Evolutionary conservation across 2,888 invertebrate genomes (phyloP).

Genomic region (Hecatera dysodea): DNA sequence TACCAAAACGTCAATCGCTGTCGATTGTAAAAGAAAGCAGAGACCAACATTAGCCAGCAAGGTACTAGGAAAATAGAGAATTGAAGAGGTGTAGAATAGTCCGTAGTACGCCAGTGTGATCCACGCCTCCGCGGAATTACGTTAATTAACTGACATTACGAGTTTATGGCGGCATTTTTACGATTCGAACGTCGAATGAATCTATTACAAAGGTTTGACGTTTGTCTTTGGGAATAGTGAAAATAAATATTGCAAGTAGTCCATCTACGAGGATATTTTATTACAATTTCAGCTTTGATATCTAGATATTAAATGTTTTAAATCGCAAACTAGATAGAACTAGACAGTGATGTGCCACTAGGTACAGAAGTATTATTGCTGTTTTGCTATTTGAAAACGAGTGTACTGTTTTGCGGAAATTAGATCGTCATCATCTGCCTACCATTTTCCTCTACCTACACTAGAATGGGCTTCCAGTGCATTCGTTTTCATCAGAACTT

Average conservation of each 20-base stretch:
- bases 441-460: not conserved
- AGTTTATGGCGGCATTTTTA: constrained; percentile 60
- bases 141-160: constrained; percentile 58
- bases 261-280: not conserved
- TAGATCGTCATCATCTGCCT: too few relatives aligned
- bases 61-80: constrained; percentile 82
- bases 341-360: too few relatives aligned
- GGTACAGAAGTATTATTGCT: not conserved
- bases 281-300: not conserved
- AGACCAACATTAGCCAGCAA: constrained; percentile 82
- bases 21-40: constrained; percentile 73
- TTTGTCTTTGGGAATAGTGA: constrained; percentile 11
- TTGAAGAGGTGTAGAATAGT: constrained; percentile 64
- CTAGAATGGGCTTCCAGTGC: not conserved
- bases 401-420: not conserved
- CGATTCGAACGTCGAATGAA: constrained; percentile 56
- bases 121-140: constrained; percentile 55
- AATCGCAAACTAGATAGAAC: not conserved
- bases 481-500: not conserved
- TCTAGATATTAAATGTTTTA: not conserved
- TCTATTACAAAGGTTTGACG: constrained; percentile 34
- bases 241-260: constrained; percentile 14
- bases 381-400: not conserved
- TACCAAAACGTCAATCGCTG: constrained; percentile 35
- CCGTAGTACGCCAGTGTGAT: constrained; percentile 57